A percentile compares a stretch with the other conserved stretches of the same genome.
Conservation (phyloP, 2,113 vertebrate genomes). For the Tichodroma muraria region DNA sequence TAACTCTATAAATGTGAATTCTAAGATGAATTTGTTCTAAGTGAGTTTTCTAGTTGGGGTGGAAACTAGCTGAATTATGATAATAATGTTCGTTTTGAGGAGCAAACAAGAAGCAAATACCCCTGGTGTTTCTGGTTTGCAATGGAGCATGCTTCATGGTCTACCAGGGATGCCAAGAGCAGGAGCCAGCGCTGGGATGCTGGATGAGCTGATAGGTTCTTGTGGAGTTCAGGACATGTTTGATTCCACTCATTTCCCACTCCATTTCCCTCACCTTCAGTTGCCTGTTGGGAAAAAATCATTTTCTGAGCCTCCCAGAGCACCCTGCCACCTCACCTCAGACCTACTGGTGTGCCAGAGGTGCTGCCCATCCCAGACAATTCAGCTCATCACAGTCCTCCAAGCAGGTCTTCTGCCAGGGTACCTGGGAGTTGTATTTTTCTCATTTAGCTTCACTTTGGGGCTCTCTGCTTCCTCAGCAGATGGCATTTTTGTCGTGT, state of each 20-base stretch:
- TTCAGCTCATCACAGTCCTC: not conserved
- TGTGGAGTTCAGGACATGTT: not conserved
- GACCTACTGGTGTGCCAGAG: not conserved
- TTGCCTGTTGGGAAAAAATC: not conserved
- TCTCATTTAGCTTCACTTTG: not conserved
- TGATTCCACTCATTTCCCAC: not conserved
- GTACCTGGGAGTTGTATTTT: constrained; percentile 48
- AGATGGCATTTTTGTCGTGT: constrained; percentile 61
- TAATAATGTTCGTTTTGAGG: not conserved
- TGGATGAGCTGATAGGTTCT: not conserved
- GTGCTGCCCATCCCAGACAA: not conserved
- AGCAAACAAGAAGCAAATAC: not conserved
- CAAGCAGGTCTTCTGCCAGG: not conserved
- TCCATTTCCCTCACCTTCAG: not conserved
- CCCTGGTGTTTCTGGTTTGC: not conserved
- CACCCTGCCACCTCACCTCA: not conserved
- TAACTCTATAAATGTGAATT: not conserved
- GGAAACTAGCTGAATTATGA: not conserved
- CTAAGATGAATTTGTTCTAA: not conserved
- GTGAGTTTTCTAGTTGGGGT: not conserved
- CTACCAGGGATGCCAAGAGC: not conserved
- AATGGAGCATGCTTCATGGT: rapidly evolving
- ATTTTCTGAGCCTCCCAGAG: not conserved
- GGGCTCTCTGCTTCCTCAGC: constrained; percentile 1
- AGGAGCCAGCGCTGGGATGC: not conserved